phyloP scores from a whole-genome alignment of 2,113 vertebrate species.

The Myrmecophaga tridactyla region DNA sequence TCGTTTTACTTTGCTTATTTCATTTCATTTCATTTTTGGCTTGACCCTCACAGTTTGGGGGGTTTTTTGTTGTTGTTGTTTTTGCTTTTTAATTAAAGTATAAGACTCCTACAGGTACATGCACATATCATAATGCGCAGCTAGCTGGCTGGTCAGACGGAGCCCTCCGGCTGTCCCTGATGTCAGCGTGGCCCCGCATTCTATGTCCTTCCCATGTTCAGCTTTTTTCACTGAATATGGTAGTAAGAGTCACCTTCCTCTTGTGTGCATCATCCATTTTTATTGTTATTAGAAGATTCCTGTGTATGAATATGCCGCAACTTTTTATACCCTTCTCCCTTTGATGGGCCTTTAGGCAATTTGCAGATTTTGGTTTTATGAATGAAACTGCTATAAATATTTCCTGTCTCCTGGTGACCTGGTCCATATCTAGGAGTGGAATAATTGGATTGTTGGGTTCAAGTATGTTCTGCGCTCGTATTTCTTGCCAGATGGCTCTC shows the following conservation, averaged over 20 bases:
- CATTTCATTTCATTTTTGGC: not conserved
- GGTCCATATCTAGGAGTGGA: not conserved
- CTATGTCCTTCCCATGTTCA: not conserved
- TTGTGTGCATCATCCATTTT: not conserved
- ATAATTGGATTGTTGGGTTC: not conserved
- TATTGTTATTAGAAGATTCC: not conserved
- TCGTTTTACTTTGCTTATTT: not conserved
- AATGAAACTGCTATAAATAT: not conserved
- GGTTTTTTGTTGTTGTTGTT: not conserved
- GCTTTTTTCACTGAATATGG: not conserved
- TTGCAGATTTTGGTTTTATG: not conserved
- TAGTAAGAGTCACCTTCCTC: not conserved
- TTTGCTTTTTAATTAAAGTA: not conserved
- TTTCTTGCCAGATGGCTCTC: not conserved
- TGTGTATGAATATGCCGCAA: rapidly evolving
- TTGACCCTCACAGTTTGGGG: not conserved
- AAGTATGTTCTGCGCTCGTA: not conserved
- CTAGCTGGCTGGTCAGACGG: not conserved
- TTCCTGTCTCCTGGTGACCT: not conserved
- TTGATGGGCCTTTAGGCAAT: not conserved
- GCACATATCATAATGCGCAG: not conserved
- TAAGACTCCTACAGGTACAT: rapidly evolving
- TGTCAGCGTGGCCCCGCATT: no score
- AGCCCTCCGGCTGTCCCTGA: not conserved
- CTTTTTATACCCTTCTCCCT: not conserved